These are phyloP conservation scores for Dolichopus griseipennis DNA, from an alignment of 2,888 invertebrate species.

Conservation along the genomic window DNA sequence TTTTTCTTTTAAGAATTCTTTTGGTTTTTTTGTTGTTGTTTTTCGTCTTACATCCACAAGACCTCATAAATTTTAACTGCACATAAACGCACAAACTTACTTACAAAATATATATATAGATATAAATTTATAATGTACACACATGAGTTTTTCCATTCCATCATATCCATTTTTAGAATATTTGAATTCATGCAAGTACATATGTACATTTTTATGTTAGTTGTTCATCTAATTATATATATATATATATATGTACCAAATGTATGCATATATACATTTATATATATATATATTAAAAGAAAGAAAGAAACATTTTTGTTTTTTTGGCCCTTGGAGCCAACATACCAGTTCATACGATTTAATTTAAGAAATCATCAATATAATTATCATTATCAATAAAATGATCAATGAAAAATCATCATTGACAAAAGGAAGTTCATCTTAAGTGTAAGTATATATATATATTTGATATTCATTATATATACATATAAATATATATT, in stretches of 20 bases:
- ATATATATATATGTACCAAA: too few relatives aligned
- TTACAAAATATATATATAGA: too few relatives aligned
- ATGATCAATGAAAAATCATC: background rate
- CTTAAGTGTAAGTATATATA: background rate
- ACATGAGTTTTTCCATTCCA: too few relatives aligned
- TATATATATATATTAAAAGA: too few relatives aligned
- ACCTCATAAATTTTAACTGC: background rate
- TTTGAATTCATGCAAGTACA: too few relatives aligned
- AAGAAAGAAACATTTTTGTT: background rate
- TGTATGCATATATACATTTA: too few relatives aligned
- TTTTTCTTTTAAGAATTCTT: background rate
- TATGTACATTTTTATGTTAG: too few relatives aligned
- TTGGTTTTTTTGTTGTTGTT: background rate
- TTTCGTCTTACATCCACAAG: background rate
- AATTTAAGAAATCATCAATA: background rate
- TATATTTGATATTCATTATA: background rate
- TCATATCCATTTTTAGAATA: too few relatives aligned
- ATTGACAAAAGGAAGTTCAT: background rate
- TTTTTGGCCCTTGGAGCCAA: background rate
- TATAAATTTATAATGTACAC: too few relatives aligned
- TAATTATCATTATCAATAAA: background rate
- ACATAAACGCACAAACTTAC: too few relatives aligned
- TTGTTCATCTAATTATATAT: too few relatives aligned
- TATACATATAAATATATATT: too few relatives aligned
- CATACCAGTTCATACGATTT: background rate